These are phyloP conservation scores for Cottus gobio DNA, from an alignment of 2,113 vertebrate genomes.

Conservation along the genomic window DNA sequence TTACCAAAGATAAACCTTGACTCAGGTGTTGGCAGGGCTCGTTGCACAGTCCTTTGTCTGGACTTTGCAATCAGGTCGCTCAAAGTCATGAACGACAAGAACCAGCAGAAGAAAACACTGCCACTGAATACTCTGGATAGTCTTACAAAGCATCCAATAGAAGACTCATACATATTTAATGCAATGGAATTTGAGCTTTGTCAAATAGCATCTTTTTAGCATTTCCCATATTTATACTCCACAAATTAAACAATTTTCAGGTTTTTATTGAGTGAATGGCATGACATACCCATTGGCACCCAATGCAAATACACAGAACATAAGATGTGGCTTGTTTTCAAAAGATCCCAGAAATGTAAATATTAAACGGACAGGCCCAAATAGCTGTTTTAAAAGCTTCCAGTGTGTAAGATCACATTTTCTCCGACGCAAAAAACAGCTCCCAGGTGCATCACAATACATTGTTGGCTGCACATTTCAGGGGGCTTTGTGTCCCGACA, in stretches of 20 bases:
- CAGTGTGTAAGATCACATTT: conserved; percentile 33
- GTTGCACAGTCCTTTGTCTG: conserved; percentile 49
- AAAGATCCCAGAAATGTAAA: background rate
- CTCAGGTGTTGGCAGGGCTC: conserved; percentile 34
- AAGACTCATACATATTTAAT: conserved; percentile 38
- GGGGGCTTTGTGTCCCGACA: conserved; percentile 64
- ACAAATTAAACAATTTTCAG: background rate
- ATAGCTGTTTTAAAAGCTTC: conserved; percentile 6
- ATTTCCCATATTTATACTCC: background rate
- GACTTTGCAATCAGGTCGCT: conserved; percentile 28
- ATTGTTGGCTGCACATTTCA: conserved; percentile 50
- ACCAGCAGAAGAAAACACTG: conserved; percentile 14
- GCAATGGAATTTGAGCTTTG: background rate
- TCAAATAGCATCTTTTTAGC: background rate
- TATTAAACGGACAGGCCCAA: conserved; percentile 3
- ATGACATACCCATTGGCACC: background rate
- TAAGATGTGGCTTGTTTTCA: background rate
- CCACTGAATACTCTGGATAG: conserved; percentile 24
- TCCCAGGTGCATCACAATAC: conserved; percentile 64
- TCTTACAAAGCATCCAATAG: conserved; percentile 26
- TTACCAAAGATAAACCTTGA: conserved; percentile 43
- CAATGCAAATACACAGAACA: background rate
- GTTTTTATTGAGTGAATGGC: background rate
- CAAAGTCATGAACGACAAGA: conserved; percentile 34
- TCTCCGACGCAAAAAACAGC: conserved; percentile 65